Evolutionary conservation across 2,797 vertebrate genomes (phyloP).

Genomic region (Scleropages formosus): DNA sequence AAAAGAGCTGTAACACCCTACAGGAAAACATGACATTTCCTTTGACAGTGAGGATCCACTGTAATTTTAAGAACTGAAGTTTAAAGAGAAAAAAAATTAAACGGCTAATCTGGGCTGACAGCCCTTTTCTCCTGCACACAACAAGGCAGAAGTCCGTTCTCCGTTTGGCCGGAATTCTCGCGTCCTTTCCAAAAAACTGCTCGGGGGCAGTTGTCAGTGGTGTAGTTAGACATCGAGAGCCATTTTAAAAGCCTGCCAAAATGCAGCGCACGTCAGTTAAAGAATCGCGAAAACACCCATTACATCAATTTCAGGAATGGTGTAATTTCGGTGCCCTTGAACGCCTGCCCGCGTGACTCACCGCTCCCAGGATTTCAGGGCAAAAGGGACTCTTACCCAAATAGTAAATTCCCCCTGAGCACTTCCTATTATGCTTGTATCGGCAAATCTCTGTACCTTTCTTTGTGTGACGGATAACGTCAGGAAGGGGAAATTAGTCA

Average conservation of each 20-base stretch:
- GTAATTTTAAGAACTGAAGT: not conserved
- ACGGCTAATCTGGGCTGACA: not conserved
- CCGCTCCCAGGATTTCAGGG: constrained; percentile 56
- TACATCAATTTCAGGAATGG: constrained; percentile 69
- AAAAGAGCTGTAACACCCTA: too few relatives aligned
- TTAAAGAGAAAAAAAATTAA: not conserved
- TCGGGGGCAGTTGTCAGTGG: constrained; percentile 57
- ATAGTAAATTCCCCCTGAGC: constrained; percentile 30
- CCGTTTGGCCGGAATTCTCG: not conserved
- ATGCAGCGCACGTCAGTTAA: constrained; percentile 66
- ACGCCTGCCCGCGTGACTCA: constrained; percentile 72
- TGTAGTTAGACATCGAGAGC: constrained; percentile 60
- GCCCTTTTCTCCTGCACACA: not conserved
- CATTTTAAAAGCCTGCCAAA: constrained; percentile 63
- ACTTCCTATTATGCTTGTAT: constrained; percentile 27
- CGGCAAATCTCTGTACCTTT: constrained; percentile 20
- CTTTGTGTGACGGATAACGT: not conserved
- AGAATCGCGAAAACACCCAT: constrained; percentile 67
- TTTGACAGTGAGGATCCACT: not conserved
- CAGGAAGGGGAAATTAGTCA: constrained; percentile 24
- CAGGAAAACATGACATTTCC: not conserved
- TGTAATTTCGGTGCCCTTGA: constrained; percentile 71
- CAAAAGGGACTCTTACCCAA: constrained; percentile 52
- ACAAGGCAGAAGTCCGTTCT: not conserved
- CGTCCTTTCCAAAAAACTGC: constrained; percentile 21